These are phyloP conservation scores for Phoeniculus purpureus DNA, from an alignment of 2,797 vertebrate genomes.

Conservation along the genomic window DNA sequence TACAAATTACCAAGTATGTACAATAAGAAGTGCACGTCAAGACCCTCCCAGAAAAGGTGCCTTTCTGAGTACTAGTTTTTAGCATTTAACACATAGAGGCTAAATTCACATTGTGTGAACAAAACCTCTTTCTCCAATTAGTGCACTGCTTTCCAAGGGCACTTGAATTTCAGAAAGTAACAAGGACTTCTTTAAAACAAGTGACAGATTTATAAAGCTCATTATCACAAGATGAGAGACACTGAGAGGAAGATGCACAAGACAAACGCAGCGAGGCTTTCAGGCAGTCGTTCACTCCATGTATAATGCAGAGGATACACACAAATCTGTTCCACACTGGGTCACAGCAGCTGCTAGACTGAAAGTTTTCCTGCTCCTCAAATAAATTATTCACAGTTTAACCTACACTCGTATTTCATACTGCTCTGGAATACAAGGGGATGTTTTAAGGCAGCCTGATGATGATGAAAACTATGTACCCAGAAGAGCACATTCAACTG, in stretches of 20 bases:
- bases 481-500: not conserved
- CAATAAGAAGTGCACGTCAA: not conserved
- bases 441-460: not conserved
- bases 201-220: not conserved
- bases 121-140: not conserved
- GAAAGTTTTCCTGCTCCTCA: not conserved
- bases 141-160: not conserved
- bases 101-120: not conserved
- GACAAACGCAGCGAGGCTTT: not conserved
- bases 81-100: not conserved
- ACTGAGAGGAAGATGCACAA: not conserved
- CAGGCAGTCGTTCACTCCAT: not conserved
- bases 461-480: not conserved
- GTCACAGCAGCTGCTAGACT: not conserved
- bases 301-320: rapidly evolving
- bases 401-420: not conserved
- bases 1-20: not conserved
- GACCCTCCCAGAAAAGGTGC: not conserved
- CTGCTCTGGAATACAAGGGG: not conserved
- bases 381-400: not conserved
- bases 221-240: not conserved
- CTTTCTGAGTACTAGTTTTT: not conserved
- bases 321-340: not conserved
- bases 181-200: not conserved
- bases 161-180: not conserved